Evolutionary conservation across 2,797 vertebrate species (phyloP).

Genomic region (Pseudochirops corinnae): DNA sequence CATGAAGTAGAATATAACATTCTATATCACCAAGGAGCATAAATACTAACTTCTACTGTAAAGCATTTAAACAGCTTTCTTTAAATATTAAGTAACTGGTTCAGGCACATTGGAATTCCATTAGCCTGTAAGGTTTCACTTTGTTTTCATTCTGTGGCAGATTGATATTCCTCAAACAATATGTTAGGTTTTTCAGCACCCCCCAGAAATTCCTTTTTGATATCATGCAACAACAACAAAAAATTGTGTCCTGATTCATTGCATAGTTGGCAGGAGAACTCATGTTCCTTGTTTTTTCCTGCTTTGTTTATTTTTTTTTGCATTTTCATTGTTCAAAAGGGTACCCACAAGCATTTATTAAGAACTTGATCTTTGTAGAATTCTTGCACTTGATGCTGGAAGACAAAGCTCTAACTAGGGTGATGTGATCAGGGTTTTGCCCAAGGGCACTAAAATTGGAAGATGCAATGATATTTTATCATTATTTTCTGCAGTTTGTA

Average conservation of each 20-base stretch:
- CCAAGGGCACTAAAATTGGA: neutral
- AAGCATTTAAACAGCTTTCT: slow-evolving; percentile 41
- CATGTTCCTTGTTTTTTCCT: neutral
- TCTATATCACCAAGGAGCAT: slow-evolving; percentile 29
- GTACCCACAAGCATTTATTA: neutral
- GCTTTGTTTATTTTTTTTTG: neutral
- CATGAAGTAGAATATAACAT: slow-evolving; percentile 61
- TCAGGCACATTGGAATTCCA: slow-evolving; percentile 34
- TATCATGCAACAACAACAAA: slow-evolving; percentile 46
- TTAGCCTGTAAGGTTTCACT: neutral
- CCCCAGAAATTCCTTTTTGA: slow-evolving; percentile 25
- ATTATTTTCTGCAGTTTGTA: neutral
- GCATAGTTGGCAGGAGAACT: slow-evolving; percentile 5
- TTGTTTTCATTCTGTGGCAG: neutral
- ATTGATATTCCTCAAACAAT: neutral
- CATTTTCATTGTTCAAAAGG: neutral
- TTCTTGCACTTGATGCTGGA: neutral
- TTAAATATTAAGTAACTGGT: slow-evolving; percentile 20
- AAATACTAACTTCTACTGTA: neutral
- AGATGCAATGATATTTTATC: neutral
- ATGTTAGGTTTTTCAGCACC: neutral
- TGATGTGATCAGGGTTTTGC: neutral
- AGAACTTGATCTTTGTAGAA: neutral
- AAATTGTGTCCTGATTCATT: slow-evolving; percentile 22
- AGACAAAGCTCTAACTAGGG: neutral